Base-by-base conservation (phyloP, 2,113 vertebrate genomes). In the Phyllopteryx taeniolatus region DNA sequence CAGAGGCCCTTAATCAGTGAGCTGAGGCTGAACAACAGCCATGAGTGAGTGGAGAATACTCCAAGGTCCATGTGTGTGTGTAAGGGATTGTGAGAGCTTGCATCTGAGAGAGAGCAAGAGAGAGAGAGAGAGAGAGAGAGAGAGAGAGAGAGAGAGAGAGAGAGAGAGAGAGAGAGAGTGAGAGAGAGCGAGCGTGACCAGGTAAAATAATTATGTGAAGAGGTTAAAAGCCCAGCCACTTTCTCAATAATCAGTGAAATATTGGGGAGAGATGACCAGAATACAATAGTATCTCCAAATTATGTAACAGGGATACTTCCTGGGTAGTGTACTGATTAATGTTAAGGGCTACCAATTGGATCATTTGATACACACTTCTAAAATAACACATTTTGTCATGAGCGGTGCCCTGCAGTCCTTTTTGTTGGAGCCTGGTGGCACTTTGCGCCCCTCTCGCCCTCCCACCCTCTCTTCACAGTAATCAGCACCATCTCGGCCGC, bases 1-100 rank as follows among this genome's bases (percentile, higher is more conserved):
- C 74, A 56, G 69, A 68, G 82, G 76, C 83, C 51, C 80, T 89
- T 85, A 72, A 87, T 87, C 86, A 88, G 75, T 5, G 70, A 67
- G 72, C 67, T n/a, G 46, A 70, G 81, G 82, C 73, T 69, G 60
- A 61, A 79, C 51, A 66, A 74, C 69, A 71, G 77, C 79, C 11
- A 47, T 10, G 61, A 61, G 33, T 31, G 68, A 66, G 72, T 9
- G 17, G 66, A 17, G 39, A 70, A 71, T 15, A 71, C 73, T 68
- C 46, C 13, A 39, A 17, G 46, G 20, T n/a, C 42, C 35, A 59
- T 62, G 69, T 71, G 69, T 72, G 70, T 35, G 54, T 72, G 27
- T 8, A n/a, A 53, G 17, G 17, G 44, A 68, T 62, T 22, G 31
- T 46, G 54, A 39, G 35, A 39, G 35, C 27, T 27, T 27, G 27